Base-by-base conservation (phyloP, 2,113 vertebrate species). In the Chloebia gouldiae region DNA sequence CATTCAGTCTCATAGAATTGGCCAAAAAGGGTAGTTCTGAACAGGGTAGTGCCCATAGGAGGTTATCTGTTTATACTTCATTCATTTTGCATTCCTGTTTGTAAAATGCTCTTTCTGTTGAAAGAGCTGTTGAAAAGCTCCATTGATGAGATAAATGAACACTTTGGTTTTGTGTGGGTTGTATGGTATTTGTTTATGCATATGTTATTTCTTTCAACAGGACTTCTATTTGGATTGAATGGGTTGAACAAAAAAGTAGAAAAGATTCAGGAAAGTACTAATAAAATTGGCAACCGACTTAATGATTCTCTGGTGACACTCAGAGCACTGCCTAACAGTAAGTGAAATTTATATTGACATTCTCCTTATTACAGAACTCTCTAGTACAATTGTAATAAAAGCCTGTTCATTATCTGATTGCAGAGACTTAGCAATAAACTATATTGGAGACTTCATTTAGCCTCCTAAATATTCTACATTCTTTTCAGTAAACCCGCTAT, bases 301-400 rank as follows among this genome's bases (percentile, higher is more conserved):
- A 97, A 91, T 51, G 96, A 97, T 71, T 98, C 98, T 72, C 87
- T 98, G 68, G 86, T 69, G 53, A 86, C 93, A 51, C 95, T 99
- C n/a, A 97, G 90, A 94, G 77, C 50, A 64, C 61, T 99, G 27
- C 95, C 98, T 15, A 97, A 97, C 72, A 97, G 99, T 99, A 95
- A 98, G 98, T 95, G 59, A 79, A 83, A 88, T 35, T 15, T 83
- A 49, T 90, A 44, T 59, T 86, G 75, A 47, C 49, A 23, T 79
- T 47, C 30, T 64, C 57, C 81, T 94, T 56, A 30, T 68, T 91
- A 54, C 16, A 78, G 59, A 79, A 45, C 14, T 5, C 4, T 76
- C 49, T 53, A n/a, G 44, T 31, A 19, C 16, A 64, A 50, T 23
- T n/a, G 2, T 22, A 50, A 80, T 61, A 88, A 82, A 72, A 30